Conservation (phyloP, 1,140 invertebrate species). For the Drosophila ogumai region DNA sequence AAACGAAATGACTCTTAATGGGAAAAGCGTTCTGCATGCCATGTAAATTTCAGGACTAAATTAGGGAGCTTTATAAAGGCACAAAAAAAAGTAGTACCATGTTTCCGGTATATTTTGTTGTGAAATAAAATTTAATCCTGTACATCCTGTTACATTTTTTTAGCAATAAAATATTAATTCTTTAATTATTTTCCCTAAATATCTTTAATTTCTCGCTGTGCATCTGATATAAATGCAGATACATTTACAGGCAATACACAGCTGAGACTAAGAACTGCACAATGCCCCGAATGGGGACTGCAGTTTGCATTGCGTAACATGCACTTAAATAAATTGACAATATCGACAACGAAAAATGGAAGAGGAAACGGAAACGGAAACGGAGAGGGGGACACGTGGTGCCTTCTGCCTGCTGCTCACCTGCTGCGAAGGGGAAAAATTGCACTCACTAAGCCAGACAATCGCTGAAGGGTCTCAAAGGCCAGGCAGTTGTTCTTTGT, state of each 20-base stretch:
- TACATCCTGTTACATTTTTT: neutral
- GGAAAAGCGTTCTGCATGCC: constrained; percentile 21
- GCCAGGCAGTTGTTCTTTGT: constrained; percentile 5
- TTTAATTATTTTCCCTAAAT: too few relatives aligned
- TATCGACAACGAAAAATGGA: constrained; percentile 51
- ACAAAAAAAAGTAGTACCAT: neutral
- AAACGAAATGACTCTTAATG: constrained; percentile 42
- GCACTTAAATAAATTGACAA: constrained; percentile 80
- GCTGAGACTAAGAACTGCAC: constrained; percentile 16
- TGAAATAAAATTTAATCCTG: neutral
- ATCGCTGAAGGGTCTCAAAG: constrained; percentile 35
- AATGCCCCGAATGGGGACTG: constrained; percentile 30
- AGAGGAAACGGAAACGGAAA: neutral
- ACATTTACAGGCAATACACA: constrained; percentile 15
- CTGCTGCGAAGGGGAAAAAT: constrained; percentile 15
- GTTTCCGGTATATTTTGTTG: too few relatives aligned
- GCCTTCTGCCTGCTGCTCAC: constrained; percentile 5
- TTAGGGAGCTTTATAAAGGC: neutral
- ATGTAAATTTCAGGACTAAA: constrained; percentile 27
- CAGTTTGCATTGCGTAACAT: constrained; percentile 68
- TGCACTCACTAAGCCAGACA: constrained; percentile 43
- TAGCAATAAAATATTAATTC: too few relatives aligned
- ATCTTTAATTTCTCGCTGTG: neutral
- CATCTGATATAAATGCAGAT: constrained; percentile 10
- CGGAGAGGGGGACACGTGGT: constrained; percentile 2